Conservation (phyloP, 2,888 invertebrate genomes). For the Kryphioiulus occultus region DNA sequence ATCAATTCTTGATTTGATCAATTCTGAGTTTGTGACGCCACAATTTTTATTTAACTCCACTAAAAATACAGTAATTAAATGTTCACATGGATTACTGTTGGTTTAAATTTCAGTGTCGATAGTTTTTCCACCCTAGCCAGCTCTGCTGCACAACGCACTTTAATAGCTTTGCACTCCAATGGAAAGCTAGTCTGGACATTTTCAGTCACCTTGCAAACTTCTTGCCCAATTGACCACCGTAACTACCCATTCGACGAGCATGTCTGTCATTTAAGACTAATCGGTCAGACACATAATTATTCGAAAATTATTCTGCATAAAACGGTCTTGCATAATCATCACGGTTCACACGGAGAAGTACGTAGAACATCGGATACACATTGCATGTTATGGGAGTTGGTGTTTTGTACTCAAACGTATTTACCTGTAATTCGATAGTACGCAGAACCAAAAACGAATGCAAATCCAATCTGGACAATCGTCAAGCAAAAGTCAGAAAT, state of each 20-base stretch:
- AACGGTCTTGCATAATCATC: not conserved
- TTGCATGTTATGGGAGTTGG: not conserved
- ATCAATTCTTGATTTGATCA: too few species aligned
- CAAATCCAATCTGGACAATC: not conserved
- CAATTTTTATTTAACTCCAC: too few species aligned
- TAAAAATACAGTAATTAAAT: too few species aligned
- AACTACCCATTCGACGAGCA: conserved; percentile 33
- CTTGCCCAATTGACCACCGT: conserved; percentile 6
- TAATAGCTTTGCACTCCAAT: not conserved
- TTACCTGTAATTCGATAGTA: not conserved
- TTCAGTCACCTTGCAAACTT: not conserved
- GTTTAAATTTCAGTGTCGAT: not conserved
- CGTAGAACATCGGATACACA: not conserved
- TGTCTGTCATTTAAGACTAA: conserved; percentile 1
- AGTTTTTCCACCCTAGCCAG: not conserved
- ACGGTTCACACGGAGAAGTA: not conserved
- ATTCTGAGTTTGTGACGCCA: too few species aligned
- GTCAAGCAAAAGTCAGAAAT: conserved; percentile 8
- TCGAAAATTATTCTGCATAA: not conserved
- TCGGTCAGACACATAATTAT: not conserved
- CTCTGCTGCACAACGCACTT: not conserved
- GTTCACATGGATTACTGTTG: not conserved
- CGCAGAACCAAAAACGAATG: not conserved
- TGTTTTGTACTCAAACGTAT: not conserved
- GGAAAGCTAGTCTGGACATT: conserved; percentile 24